Base-by-base conservation (phyloP, 2,888 invertebrate genomes). In the Osmoderma eremita region DNA sequence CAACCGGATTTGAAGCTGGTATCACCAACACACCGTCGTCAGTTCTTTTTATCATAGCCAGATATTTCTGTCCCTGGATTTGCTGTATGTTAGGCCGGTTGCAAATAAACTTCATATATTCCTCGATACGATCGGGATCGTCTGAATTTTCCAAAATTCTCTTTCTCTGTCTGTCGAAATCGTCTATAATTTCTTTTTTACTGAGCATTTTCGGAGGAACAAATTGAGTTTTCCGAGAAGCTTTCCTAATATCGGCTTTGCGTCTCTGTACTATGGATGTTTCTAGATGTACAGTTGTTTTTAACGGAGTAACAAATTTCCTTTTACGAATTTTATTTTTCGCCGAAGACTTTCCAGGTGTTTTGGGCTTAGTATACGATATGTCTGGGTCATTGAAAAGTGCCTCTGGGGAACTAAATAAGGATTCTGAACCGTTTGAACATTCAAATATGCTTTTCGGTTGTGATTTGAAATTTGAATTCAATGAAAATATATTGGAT, bases 1-100 rank as follows among this genome's bases (percentile, higher is more conserved):
- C 12, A 18, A 48, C 53, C 12, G 48, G 42, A 24, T 66, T 56
- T 20, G 65, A 42, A 10, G 71, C 67, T 1, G 77, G 75, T 45
- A 78, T 70, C 12, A 76, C 74, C 53, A 78, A 70, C 5, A 78
- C 69, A 5, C 79, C 80, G n/a, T 73, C 71, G 5, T 69, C 53
- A 0, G 78, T 80, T 69, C 74, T 78, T 17, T 74, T 72, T 15
- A 76, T 68, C 2, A 74, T 69, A 0, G 77, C 79, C 45, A 81
- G 56, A 63, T 78, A 76, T 48, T 76, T 74, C 2, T 73, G 70
- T 41, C 76, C 71, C 67, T 76, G 76, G 13, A 80, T 69, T 63
- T 80, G 80, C 42, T 72, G 70, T 0, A 79, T 73, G 3, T 75
- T 73, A 0, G 81, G 81, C 20, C 79, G 72, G 22, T 78, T 80